Evolutionary conservation across 2,888 invertebrate species (phyloP), one percentile per base, ranked within the genome.

Genomic region (Eupelmus urozonus): DNA sequence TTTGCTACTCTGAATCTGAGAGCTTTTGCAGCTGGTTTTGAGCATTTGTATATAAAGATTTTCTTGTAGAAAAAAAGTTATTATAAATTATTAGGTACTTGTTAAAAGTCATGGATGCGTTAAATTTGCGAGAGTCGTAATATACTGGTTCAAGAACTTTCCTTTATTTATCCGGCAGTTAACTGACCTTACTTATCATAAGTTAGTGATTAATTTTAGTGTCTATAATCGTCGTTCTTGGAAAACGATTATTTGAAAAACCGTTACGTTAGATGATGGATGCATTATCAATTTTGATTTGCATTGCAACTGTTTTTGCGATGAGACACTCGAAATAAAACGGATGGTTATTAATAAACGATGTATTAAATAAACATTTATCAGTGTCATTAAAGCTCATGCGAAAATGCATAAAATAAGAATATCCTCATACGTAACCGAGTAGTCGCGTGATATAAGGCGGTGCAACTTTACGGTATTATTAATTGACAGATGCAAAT

Each of bases 271-370:
- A 2, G 5, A n/a, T 29, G 25, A 49, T 23, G 7, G 0, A 2
- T 27, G 5, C 18, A 29, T 51, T 29, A 51, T 63, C 27, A 65
- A 53, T 51, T 51, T 51, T 29, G 11, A 49, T 29, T 65, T 66
- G 27, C 20, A 65, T 49, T 16, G 9, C 23, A 20, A 34, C 4
- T 20, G 5, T 40, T 42, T 23, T 16, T 25, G 29, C 25, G 55
- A 69, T 57, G 67, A n/a, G n/a, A 69, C 55, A 57, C 11, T 34
- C 34, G 42, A 7, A 27, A 34, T 34, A 34, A 20, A 5, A 69
- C 42, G 55, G 55, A 40, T 69, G 57, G 55, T 55, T 42, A 40
- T 69, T 57, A 55, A 59, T 11, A 18, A 45, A 69, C 27, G 57
- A 45, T 45, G 18, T 11, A 59, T 59, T 45, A 27, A 57, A 45